Evolutionary conservation across 2,113 vertebrate species (phyloP).

Genomic region (Sturnus vulgaris): DNA sequence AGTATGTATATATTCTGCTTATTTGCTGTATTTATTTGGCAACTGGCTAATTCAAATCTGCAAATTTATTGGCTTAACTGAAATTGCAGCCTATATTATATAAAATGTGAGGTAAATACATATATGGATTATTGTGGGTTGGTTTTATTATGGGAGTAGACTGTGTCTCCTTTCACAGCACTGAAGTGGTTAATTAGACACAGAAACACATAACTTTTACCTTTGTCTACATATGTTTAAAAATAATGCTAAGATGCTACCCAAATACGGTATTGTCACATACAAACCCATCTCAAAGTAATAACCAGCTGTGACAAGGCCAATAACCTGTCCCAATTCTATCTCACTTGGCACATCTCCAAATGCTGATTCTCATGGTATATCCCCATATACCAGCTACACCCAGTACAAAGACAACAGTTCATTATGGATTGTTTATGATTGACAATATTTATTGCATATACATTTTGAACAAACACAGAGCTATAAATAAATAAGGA

Average conservation of each 20-base stretch:
- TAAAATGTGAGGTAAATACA: not conserved
- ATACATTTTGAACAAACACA: not conserved
- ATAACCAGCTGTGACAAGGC: not conserved
- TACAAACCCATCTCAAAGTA: not conserved
- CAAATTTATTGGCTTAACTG: not conserved
- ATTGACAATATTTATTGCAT: not conserved
- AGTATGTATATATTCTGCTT: not conserved
- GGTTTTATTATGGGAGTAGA: not conserved
- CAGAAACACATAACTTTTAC: not conserved
- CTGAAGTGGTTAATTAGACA: not conserved
- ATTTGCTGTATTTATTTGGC: not conserved
- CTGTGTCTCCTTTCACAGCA: not conserved
- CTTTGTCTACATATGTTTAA: not conserved
- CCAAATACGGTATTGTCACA: rapidly evolving
- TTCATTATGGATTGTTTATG: not conserved
- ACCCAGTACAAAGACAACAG: not conserved
- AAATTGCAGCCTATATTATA: not conserved
- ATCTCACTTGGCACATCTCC: not conserved
- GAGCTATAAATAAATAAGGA: not conserved
- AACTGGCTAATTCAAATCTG: not conserved
- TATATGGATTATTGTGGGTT: not conserved
- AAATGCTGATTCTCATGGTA: not conserved
- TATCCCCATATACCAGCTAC: not conserved
- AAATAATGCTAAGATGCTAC: not conserved
- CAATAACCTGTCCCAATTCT: not conserved